Base-by-base conservation (phyloP, 2,113 vertebrate genomes). In the Rhea americana region DNA sequence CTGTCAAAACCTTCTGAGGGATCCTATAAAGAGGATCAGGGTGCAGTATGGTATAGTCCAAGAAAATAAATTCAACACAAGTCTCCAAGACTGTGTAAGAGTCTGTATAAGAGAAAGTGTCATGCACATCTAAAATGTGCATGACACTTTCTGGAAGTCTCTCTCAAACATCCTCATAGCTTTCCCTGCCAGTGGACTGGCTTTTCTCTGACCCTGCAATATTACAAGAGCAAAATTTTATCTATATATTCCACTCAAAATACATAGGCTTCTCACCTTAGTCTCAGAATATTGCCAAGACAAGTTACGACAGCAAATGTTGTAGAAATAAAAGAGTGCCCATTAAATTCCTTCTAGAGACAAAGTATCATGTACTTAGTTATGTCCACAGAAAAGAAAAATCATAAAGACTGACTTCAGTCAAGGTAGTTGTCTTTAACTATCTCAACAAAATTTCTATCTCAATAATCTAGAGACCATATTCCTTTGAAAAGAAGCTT, bases 351-450 rank as follows among this genome's bases (percentile, higher is more conserved):
- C 53, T 93, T 70, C 15, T 25, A 74, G 35, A 66, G 17, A 41
- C 15, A 77, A 24, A 83, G 70, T 50, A 53, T 7, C 0, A 0
- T 17, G 20, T 50, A 7, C 8, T 55, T 24, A 81, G 14, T 9
- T 39, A 41, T 1, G 0, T 74, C 5, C 0, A 0, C 6, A 51
- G 4, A 86, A 30, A 4, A 53, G 50, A 50, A 58, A 59, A 63
- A 53, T 13, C 35, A 63, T 37, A 35, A 21, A 39, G 55, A 9
- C 5, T 59, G 20, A 30, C 32, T 85, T 48, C 41, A 92, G 39
- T 32, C 3, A 35, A 78, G 63, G 28, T 15, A 67, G 12, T 32
- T 63, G 48, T 17, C 43, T 72, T 82, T 4, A 50, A 5, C n/a
- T 37, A 67, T 20, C 14, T 71, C 21, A 47, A 24, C 8, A 45